Conservation (phyloP, 1,140 invertebrate genomes). For the Spodoptera frugiperda region DNA sequence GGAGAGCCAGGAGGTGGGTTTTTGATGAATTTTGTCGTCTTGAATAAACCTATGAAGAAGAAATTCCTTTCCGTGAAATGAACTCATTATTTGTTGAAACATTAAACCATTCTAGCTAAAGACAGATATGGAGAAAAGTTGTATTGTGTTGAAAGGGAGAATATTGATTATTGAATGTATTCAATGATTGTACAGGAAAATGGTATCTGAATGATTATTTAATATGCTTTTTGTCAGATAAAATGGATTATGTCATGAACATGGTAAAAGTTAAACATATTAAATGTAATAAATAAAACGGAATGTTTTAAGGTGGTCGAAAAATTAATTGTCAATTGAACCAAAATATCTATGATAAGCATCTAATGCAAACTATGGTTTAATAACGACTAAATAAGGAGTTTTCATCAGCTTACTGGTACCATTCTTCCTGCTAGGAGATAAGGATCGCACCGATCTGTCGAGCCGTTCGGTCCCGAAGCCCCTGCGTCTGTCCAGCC, state of each 20-base stretch:
- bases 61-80: slow-evolving; percentile 63
- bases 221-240: neutral
- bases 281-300: too few relatives aligned
- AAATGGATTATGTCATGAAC: slow-evolving; percentile 2
- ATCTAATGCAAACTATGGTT: neutral
- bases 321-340: neutral
- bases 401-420: slow-evolving; percentile 69
- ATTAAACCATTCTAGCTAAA: slow-evolving; percentile 29
- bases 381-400: slow-evolving; percentile 7
- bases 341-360: slow-evolving; percentile 3
- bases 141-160: neutral
- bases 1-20: slow-evolving; percentile 79
- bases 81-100: slow-evolving; percentile 21
- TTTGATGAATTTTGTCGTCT: slow-evolving; percentile 81
- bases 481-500: slow-evolving; percentile 86
- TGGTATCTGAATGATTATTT: neutral
- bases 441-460: slow-evolving; percentile 74
- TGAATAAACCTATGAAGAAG: slow-evolving; percentile 83
- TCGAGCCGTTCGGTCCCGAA: slow-evolving; percentile 74
- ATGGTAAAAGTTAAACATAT: neutral
- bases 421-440: slow-evolving; percentile 79
- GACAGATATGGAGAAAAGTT: slow-evolving; percentile 13
- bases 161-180: neutral
- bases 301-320: too few relatives aligned
- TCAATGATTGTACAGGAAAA: neutral